phyloP scores from a whole-genome alignment of 2,888 invertebrate species.

The Euplagia quadripunctaria region DNA sequence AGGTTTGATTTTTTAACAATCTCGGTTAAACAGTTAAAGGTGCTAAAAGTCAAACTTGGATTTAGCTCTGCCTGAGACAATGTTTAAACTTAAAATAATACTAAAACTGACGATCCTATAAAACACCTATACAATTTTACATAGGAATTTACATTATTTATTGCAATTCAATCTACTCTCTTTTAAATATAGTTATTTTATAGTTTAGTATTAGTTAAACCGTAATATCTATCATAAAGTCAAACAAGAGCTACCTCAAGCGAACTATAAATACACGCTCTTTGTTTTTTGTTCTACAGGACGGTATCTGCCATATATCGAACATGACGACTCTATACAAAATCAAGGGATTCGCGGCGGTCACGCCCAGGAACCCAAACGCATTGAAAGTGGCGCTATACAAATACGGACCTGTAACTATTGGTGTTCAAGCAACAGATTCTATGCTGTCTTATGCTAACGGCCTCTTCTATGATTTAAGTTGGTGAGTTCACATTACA shows the following conservation, averaged over 20 bases:
- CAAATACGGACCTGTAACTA: constrained; percentile 65
- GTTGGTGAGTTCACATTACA: constrained; percentile 54
- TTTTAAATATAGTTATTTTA: too few species aligned
- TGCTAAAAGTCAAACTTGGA: too few species aligned
- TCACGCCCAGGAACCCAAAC: constrained; percentile 56
- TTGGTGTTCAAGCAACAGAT: constrained; percentile 48
- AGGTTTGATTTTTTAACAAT: too few species aligned
- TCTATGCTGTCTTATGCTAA: constrained; percentile 57
- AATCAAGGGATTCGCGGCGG: constrained; percentile 59
- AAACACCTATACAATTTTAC: too few species aligned
- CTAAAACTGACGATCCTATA: too few species aligned
- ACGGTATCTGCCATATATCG: constrained; percentile 57
- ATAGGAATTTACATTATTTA: too few species aligned
- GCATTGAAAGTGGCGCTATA: constrained; percentile 62
- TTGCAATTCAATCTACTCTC: too few species aligned
- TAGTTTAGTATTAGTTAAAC: too few species aligned
- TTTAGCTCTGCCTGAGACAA: too few species aligned
- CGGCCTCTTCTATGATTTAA: constrained; percentile 63
- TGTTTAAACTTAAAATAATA: too few species aligned
- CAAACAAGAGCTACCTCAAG: neutral
- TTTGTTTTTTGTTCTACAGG: constrained; percentile 48
- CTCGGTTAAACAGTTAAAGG: too few species aligned
- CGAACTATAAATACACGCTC: neutral
- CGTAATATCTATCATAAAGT: too few species aligned
- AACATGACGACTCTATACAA: constrained; percentile 56